Evolutionary conservation across 1,140 invertebrate genomes (phyloP), one percentile per base, ranked within the genome.

Genomic region (Drosophila melanogaster): DNA sequence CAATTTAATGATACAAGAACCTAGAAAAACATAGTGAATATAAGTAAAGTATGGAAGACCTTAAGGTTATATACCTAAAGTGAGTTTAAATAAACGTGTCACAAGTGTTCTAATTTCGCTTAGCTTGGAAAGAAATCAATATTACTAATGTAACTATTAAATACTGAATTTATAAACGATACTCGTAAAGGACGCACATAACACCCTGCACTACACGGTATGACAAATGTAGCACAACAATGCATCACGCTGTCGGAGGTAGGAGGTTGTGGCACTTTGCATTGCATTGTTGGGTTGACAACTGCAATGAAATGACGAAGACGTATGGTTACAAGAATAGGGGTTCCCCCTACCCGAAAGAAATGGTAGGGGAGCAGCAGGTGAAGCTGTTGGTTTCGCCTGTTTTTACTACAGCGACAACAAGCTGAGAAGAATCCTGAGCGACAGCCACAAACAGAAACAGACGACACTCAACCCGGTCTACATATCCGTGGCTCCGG

Each of bases 231-330:
- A 41, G 43, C 59, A 75, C 62, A 64, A 79, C 74, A 47, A 78
- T 79, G 62, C 46, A 77, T 72, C 71, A 73, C 61, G 59, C 79
- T n/a, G 46, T 69, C 30, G 44, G 59, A 30, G n/a, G 59, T 33
- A 43, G 60, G 46, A 46, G 57, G 37, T 44, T 74, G 43, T 62
- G 71, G 56, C 75, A 87, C 81, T 81, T 86, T 86, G 75, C 83
- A 85, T 77, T 56, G 77, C 74, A 78, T 61, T 74, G 61, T 44
- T 33, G 51, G 55, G 30, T 64, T 87, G 83, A 87, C 83, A 87
- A 86, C 79, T 79, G 76, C 66, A 76, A 65, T 64, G 75, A 86
- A 87, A 86, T 86, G 83, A 87, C 83, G 83, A 86, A 79, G 83
- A 86, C 83, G 83, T 65, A 86, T 86, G 51, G 56, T 41, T 69